Conservation (phyloP, 2,888 invertebrate species). For the Meandrusa payeni region DNA sequence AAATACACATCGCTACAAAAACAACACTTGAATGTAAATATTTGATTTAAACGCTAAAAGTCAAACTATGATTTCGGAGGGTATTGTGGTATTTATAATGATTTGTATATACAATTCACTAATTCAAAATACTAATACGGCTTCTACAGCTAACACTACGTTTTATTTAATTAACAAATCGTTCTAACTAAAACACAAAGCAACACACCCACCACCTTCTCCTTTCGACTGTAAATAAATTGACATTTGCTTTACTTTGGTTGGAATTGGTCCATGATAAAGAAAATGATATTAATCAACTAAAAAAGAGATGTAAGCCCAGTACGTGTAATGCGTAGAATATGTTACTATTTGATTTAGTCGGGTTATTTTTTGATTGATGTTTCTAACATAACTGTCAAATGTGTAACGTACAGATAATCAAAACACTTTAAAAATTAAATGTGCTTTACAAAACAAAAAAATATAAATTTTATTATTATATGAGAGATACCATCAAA, state of each 20-base stretch:
- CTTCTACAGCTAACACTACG: constrained; percentile 27
- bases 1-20: constrained; percentile 26
- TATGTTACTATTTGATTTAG: constrained; percentile 28
- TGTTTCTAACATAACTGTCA: constrained; percentile 7
- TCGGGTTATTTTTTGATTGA: neutral
- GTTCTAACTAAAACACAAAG: constrained; percentile 54
- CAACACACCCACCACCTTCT: constrained; percentile 70
- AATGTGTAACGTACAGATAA: neutral
- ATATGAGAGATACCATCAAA: no score
- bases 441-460: no score
- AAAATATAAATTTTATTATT: no score
- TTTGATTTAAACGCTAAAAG: constrained; percentile 26
- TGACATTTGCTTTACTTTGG: constrained; percentile 35
- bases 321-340: neutral
- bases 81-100: constrained; percentile 4
- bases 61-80: constrained; percentile 22
- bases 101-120: constrained; percentile 9
- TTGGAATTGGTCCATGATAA: constrained; percentile 12
- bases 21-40: constrained; percentile 28
- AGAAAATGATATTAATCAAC: neutral
- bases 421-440: neutral
- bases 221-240: constrained; percentile 65
- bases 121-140: constrained; percentile 24
- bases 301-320: constrained; percentile 17
- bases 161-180: constrained; percentile 39